These are phyloP conservation scores for Chaitophorus viminalis DNA, from an alignment of 2,888 invertebrate genomes.

Conservation along the genomic window DNA sequence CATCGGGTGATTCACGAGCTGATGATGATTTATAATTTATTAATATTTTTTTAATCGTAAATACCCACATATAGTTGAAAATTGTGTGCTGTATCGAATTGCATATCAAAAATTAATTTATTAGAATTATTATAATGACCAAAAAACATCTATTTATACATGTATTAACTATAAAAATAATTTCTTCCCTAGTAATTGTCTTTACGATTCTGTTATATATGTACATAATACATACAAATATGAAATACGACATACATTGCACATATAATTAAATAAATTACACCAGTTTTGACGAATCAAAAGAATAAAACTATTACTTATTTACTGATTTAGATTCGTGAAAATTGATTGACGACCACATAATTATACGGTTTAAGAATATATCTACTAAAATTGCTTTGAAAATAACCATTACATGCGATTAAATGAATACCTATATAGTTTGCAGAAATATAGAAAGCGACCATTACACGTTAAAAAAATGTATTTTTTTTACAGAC, in stretches of 20 bases:
- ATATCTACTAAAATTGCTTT: constrained; percentile 7
- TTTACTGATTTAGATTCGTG: constrained; percentile 18
- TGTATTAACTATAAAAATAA: background rate
- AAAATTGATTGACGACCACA: constrained; percentile 22
- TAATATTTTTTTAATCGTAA: too few relatives aligned
- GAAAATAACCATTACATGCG: background rate
- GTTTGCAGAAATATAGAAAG: background rate
- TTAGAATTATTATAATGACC: background rate
- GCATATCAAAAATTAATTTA: background rate
- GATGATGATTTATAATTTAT: background rate
- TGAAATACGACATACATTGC: background rate
- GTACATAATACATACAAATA: background rate
- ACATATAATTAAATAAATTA: constrained; percentile 17
- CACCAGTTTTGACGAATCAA: constrained; percentile 8
- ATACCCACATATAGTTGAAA: too few relatives aligned
- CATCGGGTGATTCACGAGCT: background rate
- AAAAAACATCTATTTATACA: background rate
- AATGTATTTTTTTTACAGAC: background rate
- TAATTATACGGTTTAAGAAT: background rate
- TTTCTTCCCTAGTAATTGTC: background rate
- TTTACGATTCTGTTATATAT: background rate
- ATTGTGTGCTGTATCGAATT: background rate
- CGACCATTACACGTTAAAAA: background rate
- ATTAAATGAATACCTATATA: constrained; percentile 6
- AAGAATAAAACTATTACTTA: constrained; percentile 2